Conservation (phyloP, 1,140 invertebrate genomes). For the Kradibia gibbosae region DNA sequence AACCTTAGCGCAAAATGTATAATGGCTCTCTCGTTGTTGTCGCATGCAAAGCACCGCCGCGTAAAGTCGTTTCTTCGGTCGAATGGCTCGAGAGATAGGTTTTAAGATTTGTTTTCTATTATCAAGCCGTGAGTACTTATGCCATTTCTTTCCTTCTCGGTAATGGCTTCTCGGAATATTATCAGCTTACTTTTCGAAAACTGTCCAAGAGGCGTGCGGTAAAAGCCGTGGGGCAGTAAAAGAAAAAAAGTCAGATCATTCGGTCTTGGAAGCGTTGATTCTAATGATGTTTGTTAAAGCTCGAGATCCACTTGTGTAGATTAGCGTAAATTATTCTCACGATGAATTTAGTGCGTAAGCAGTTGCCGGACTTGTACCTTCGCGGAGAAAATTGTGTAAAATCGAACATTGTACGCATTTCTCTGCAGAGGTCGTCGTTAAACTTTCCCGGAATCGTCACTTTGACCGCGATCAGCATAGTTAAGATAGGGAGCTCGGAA, state of each 20-base stretch:
- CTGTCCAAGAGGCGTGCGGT: neutral
- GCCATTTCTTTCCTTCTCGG: neutral
- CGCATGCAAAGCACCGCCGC: conserved; percentile 23
- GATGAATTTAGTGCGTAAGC: neutral
- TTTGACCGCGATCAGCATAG: neutral
- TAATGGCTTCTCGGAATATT: conserved; percentile 14
- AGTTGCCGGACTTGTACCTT: neutral
- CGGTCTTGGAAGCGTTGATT: neutral
- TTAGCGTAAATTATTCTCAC: conserved; percentile 8
- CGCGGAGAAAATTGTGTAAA: conserved; percentile 30
- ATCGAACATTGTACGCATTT: conserved; percentile 37
- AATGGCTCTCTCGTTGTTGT: neutral
- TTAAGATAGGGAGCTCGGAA: neutral
- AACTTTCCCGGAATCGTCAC: neutral
- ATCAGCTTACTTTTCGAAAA: neutral
- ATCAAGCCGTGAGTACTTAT: neutral
- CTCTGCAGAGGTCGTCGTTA: neutral
- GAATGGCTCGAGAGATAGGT: neutral
- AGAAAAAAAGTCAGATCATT: neutral
- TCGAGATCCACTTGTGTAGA: neutral
- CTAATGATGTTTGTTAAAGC: conserved; percentile 16
- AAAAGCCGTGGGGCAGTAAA: neutral
- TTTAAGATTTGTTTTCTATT: conserved; percentile 43
- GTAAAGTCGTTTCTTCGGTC: conserved; percentile 22
- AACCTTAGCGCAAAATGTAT: neutral